Evolutionary conservation across 1,140 invertebrate species (phyloP).

Genomic region (Maniola jurtina): DNA sequence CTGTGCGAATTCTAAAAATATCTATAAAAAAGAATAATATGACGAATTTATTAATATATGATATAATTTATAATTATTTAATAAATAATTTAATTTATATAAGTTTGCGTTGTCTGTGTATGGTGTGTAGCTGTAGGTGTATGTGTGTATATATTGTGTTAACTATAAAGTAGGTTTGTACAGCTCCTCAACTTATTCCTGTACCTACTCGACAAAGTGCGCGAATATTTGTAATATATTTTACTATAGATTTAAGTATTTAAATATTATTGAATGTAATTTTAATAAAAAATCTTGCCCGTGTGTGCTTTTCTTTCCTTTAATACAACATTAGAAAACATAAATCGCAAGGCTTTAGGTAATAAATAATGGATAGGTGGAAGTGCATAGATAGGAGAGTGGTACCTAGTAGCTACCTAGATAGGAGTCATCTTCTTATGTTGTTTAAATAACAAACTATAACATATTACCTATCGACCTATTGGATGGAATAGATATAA

Average conservation of each 20-base stretch:
- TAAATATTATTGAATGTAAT: not conserved
- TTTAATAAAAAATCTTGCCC: not conserved
- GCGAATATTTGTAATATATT: slow-evolving; percentile 14
- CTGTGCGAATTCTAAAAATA: too few relatives aligned
- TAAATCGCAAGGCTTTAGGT: too few relatives aligned
- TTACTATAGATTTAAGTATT: not conserved
- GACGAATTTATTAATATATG: slow-evolving; percentile 56
- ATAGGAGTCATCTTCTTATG: too few relatives aligned
- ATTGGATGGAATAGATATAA: too few relatives aligned
- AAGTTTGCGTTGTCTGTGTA: slow-evolving; percentile 19
- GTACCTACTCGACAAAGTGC: slow-evolving; percentile 34
- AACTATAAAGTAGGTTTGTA: slow-evolving; percentile 11
- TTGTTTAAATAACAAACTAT: too few relatives aligned
- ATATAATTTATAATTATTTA: not conserved
- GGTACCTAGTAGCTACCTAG: too few relatives aligned
- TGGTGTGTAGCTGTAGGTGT: slow-evolving; percentile 16
- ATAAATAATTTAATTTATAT: too few relatives aligned
- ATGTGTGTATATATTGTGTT: slow-evolving; percentile 6
- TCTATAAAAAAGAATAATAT: slow-evolving; percentile 10
- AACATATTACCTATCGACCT: too few relatives aligned
- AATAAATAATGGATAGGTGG: too few relatives aligned
- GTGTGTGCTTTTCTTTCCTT: not conserved
- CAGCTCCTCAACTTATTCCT: slow-evolving; percentile 16
- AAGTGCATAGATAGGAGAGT: too few relatives aligned
- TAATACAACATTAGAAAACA: not conserved